These are phyloP conservation scores for Parotocinclus haroldoi DNA, from an alignment of 2,797 vertebrate species.

Conservation along the genomic window DNA sequence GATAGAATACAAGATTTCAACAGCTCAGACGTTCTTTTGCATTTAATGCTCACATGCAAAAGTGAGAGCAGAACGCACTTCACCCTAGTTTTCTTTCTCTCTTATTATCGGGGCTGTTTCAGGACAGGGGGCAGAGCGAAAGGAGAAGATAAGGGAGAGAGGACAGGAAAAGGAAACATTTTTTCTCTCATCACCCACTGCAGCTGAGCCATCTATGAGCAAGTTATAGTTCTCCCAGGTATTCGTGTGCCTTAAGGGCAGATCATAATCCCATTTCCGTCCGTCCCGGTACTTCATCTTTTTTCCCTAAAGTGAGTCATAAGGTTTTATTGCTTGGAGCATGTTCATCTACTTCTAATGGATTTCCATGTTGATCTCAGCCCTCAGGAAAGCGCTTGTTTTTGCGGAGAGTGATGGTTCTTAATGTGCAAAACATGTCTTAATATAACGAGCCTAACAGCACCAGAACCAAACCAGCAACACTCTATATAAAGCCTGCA, in stretches of 20 bases:
- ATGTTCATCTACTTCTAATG: slow-evolving; percentile 47
- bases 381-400: slow-evolving; percentile 49
- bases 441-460: background rate
- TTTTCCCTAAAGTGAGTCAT: slow-evolving; percentile 66
- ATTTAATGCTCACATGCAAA: slow-evolving; percentile 53
- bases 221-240: slow-evolving; percentile 59
- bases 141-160: slow-evolving; percentile 23
- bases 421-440: slow-evolving; percentile 3
- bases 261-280: slow-evolving; percentile 73
- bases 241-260: slow-evolving; percentile 63
- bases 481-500: no score
- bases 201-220: slow-evolving; percentile 64
- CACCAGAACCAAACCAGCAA: no score
- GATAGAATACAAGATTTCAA: slow-evolving; percentile 53
- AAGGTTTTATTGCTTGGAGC: slow-evolving; percentile 58
- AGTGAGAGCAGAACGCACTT: slow-evolving; percentile 15
- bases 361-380: slow-evolving; percentile 42
- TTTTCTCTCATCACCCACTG: slow-evolving; percentile 46
- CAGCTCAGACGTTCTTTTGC: slow-evolving; percentile 46
- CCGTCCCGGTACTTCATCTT: slow-evolving; percentile 59
- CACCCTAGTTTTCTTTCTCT: background rate
- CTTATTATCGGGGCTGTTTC: background rate
- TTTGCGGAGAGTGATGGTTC: slow-evolving; percentile 16
- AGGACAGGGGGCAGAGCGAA: background rate
- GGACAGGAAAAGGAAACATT: slow-evolving; percentile 21